Base-by-base conservation (phyloP, 1,140 invertebrate genomes). In the Papilio helenus region DNA sequence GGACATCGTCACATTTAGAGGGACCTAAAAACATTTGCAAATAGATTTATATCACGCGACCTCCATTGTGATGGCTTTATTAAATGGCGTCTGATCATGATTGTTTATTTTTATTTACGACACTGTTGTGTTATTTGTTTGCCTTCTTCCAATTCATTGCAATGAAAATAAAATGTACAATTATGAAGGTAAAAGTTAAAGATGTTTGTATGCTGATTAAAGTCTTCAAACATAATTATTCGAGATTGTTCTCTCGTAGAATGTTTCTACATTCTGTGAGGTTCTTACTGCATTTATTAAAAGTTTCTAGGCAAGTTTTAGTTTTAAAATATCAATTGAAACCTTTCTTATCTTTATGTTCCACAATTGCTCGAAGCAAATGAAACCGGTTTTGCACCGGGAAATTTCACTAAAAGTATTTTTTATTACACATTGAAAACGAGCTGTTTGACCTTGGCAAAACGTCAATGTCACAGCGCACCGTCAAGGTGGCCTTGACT, bases 1-100 rank as follows among this genome's bases (percentile, higher is more conserved):
- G 80, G 80, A 80, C 79, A 82, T 88, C 85, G 86, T 85, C 85
- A 86, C 84, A 85, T 83, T 84, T 84, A 79, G 81, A 80, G 78
- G 71, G 81, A 82, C 76, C 72, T 23, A 46, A 83, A 85, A 86
- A 86, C 79, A 86, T 83, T 83, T 82, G 83, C 65, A 14, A 51
- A 79, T 44, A 72, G 73, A 80, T 80, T 84, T 83, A 42, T 79
- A 72, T 79, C 79, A 74, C 72, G 72, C 72, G 72, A 74, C 39
- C 14, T 74, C 23, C 61, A 78, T 82, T 78, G 51, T 79, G 68
- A 79, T 82, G 44, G 68, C 80, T 82, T 84, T 80, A 42, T 82
- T 74, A 74, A 74, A 74, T 74, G 42, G n/a, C 34, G 16, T 44
- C 34, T 44, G 55, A 76, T 12, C 71, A 49, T 26, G 61, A 29